These are phyloP conservation scores for Agrilus cyanescens DNA, from an alignment of 2,888 invertebrate genomes.

Conservation along the genomic window DNA sequence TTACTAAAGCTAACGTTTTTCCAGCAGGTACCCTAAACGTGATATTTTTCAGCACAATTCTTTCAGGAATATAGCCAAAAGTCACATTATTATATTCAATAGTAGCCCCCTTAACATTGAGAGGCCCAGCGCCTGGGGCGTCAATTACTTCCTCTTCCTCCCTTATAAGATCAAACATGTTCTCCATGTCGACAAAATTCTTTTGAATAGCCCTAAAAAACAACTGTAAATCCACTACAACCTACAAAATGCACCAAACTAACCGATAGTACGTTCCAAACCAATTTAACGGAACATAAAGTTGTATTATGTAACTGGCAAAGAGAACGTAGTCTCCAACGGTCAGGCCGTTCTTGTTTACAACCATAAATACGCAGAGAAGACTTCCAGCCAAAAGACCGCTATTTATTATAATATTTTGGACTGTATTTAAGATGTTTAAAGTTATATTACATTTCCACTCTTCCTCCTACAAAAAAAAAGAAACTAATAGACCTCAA, in stretches of 20 bases:
- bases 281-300: slow-evolving; percentile 94
- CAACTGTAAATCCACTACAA: no score
- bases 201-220: slow-evolving; percentile 82
- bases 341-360: slow-evolving; percentile 51
- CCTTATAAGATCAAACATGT: slow-evolving; percentile 91
- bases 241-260: no score
- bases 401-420: slow-evolving; percentile 79
- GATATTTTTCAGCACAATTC: slow-evolving; percentile 61
- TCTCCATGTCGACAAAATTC: slow-evolving; percentile 98
- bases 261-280: slow-evolving; percentile 96
- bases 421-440: slow-evolving; percentile 80
- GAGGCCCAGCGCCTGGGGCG: slow-evolving; percentile 61
- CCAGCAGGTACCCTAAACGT: slow-evolving; percentile 73
- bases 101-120: slow-evolving; percentile 55
- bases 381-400: slow-evolving; percentile 81
- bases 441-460: slow-evolving; percentile 78
- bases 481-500: neutral
- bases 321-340: slow-evolving; percentile 96
- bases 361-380: slow-evolving; percentile 80
- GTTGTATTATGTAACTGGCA: slow-evolving; percentile 85
- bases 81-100: slow-evolving; percentile 85
- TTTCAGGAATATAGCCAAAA: slow-evolving; percentile 78
- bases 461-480: slow-evolving; percentile 63
- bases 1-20: slow-evolving; percentile 68
- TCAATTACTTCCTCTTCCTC: slow-evolving; percentile 82